Percentiles rank a stretch among this genome's conserved stretches.
phyloP scores from a whole-genome alignment of 2,113 vertebrate genomes.

The Piaya cayana region DNA sequence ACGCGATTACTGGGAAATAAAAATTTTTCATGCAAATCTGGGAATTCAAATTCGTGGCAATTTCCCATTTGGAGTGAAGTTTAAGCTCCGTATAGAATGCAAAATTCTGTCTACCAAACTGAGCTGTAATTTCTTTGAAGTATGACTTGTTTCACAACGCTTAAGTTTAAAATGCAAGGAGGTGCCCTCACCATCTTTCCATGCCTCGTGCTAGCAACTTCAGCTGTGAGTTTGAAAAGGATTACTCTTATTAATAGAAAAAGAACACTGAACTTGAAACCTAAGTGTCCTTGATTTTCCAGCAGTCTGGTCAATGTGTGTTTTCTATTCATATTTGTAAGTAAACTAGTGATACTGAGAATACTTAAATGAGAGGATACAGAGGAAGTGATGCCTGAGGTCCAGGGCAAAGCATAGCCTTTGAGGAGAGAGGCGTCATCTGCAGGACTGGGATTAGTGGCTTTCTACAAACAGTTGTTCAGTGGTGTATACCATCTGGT shows the following conservation, averaged over 20 bases:
- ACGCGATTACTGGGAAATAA: not conserved
- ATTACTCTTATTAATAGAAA: not conserved
- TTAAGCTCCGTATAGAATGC: not conserved
- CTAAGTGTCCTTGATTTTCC: not conserved
- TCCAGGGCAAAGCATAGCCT: not conserved
- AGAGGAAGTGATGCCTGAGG: not conserved
- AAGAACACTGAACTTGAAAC: not conserved
- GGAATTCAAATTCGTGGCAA: not conserved
- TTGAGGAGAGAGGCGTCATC: not conserved
- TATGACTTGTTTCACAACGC: not conserved
- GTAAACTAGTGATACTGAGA: not conserved
- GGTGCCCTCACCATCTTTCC: not conserved
- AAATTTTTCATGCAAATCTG: not conserved
- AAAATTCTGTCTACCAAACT: not conserved
- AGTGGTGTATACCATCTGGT: not conserved
- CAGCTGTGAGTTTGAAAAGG: not conserved
- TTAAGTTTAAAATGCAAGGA: not conserved
- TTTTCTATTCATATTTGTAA: not conserved
- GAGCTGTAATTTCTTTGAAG: not conserved
- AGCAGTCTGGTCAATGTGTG: not conserved
- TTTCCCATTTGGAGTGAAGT: not conserved
- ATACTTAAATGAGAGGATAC: not conserved
- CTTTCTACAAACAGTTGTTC: not conserved
- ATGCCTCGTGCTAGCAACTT: not conserved
- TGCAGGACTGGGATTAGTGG: not conserved